Evolutionary conservation across 2,888 invertebrate genomes (phyloP).

Genomic region (Polyploca ridens): DNA sequence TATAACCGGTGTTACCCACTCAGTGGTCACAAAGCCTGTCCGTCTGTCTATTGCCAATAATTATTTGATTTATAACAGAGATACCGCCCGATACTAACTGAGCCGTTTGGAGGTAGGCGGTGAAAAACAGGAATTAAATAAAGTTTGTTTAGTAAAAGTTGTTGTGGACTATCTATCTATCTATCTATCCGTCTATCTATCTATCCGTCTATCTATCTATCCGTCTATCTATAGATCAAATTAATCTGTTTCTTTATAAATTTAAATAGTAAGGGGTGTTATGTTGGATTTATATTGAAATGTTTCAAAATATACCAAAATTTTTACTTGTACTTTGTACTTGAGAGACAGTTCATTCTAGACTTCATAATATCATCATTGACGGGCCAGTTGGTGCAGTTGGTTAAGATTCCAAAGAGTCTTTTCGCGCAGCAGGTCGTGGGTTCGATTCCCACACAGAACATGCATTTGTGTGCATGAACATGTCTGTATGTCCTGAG

Average conservation of each 20-base stretch:
- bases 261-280: background rate
- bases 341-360: too few relatives aligned
- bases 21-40: constrained; percentile 20
- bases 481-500: too few relatives aligned
- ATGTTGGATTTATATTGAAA: background rate
- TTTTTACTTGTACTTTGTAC: too few relatives aligned
- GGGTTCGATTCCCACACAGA: too few relatives aligned
- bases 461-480: too few relatives aligned
- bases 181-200: too few relatives aligned
- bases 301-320: too few relatives aligned
- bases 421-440: too few relatives aligned
- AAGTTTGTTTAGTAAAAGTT: constrained; percentile 6
- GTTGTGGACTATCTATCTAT: background rate
- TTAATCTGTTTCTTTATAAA: constrained; percentile 2
- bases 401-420: too few relatives aligned
- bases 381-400: too few relatives aligned
- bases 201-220: too few relatives aligned
- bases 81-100: background rate
- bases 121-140: constrained; percentile 6
- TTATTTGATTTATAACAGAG: constrained; percentile 36
- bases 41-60: constrained; percentile 38
- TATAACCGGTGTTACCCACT: constrained; percentile 14
- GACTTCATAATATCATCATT: too few relatives aligned
- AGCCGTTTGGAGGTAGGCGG: background rate
- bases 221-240: background rate